These are phyloP conservation scores for Lacerta viridis DNA, from an alignment of 2,797 vertebrate genomes.

Conservation along the genomic window DNA sequence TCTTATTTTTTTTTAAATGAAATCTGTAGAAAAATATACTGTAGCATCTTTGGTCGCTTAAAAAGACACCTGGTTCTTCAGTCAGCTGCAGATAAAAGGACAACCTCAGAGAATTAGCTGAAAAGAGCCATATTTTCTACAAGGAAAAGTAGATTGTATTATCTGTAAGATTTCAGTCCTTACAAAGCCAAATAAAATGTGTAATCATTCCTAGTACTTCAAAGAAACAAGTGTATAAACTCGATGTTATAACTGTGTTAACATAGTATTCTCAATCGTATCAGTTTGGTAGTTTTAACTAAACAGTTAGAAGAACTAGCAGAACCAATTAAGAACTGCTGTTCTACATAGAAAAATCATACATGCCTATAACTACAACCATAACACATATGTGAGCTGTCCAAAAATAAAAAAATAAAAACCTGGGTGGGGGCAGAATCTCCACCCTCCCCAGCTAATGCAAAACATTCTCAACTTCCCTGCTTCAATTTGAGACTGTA, in stretches of 20 bases:
- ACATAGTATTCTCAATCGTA: conserved; percentile 83
- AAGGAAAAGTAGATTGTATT: conserved; percentile 79
- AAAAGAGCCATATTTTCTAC: conserved; percentile 86
- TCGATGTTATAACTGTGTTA: conserved; percentile 82
- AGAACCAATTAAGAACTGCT: conserved; percentile 78
- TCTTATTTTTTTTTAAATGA: conserved; percentile 41
- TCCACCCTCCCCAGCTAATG: conserved; percentile 79
- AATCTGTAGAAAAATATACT: conserved; percentile 64
- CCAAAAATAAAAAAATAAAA: conserved; percentile 66
- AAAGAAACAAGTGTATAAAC: conserved; percentile 83
- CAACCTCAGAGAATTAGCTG: conserved; percentile 81
- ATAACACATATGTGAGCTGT: conserved; percentile 73
- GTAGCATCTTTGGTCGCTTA: conserved; percentile 71
- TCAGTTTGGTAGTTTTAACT: conserved; percentile 82
- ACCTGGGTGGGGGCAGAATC: conserved; percentile 76
- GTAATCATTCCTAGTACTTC: conserved; percentile 84
- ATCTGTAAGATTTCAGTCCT: conserved; percentile 84
- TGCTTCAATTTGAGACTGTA: conserved; percentile 82
- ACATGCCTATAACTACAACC: conserved; percentile 70
- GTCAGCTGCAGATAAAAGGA: conserved; percentile 75
- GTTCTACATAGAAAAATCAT: conserved; percentile 70
- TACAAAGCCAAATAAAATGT: conserved; percentile 86
- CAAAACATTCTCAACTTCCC: conserved; percentile 78
- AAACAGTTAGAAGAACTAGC: conserved; percentile 82
- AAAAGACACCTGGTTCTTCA: conserved; percentile 72